phyloP scores from a whole-genome alignment of 2,888 invertebrate genomes.

The Caenorhabditis imperialis region DNA sequence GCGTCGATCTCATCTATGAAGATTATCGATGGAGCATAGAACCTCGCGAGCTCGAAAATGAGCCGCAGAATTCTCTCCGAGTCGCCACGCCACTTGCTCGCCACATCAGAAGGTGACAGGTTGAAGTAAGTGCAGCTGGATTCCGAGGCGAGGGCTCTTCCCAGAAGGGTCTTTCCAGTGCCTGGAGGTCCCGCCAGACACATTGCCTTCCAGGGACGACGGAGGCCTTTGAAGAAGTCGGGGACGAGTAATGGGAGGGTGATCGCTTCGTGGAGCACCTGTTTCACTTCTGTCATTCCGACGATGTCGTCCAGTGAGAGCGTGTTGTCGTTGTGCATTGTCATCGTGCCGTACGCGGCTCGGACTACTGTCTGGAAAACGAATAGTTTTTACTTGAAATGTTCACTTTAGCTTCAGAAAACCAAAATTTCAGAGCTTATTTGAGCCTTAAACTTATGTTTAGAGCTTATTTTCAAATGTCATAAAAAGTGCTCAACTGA shows the following conservation, averaged over 20 bases:
- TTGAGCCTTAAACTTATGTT: too few species aligned
- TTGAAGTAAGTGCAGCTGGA: conserved; percentile 82
- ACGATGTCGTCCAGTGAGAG: conserved; percentile 77
- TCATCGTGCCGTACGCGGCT: conserved; percentile 61
- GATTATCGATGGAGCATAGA: conserved; percentile 54
- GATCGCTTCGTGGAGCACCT: conserved; percentile 94
- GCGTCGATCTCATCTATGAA: conserved; percentile 99
- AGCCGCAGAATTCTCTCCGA: conserved; percentile 96
- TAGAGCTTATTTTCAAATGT: too few species aligned
- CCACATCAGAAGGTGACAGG: conserved; percentile 94
- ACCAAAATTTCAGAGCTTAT: too few species aligned
- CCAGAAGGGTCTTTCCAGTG: conserved; percentile 81
- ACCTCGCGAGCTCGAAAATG: conserved; percentile 92
- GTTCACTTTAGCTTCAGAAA: too few species aligned
- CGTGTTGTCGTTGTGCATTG: conserved; percentile 12
- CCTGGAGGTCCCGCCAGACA: conserved; percentile 85
- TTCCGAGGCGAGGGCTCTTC: conserved; percentile 81
- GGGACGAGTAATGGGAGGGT: conserved; percentile 98
- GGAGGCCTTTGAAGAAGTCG: conserved; percentile 88
- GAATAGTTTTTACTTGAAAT: too few species aligned
- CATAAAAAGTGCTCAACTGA: too few species aligned
- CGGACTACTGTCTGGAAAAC: conserved; percentile 46
- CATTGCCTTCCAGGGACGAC: conserved; percentile 88
- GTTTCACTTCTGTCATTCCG: conserved; percentile 80
- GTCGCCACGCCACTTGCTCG: conserved; percentile 99